These are phyloP conservation scores for Ophiodon elongatus DNA, from an alignment of 2,113 vertebrate genomes.

Conservation along the genomic window DNA sequence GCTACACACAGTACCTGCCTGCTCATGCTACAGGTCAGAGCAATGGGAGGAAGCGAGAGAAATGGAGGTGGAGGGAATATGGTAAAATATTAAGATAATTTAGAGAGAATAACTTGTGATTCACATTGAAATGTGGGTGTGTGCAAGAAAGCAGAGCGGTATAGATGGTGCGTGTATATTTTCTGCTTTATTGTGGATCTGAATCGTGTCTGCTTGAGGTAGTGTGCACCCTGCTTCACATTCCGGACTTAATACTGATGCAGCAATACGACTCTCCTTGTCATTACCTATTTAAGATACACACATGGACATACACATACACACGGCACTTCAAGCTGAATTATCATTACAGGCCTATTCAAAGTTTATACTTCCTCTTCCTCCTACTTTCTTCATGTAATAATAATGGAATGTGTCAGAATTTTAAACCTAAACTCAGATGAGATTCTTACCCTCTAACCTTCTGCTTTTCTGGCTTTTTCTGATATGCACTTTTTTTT, in stretches of 20 bases:
- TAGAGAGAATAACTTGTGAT: slow-evolving; percentile 6
- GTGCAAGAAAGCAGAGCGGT: not conserved
- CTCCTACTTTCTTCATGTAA: slow-evolving; percentile 33
- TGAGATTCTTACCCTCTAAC: not conserved
- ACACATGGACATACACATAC: not conserved
- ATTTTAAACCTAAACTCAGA: slow-evolving; percentile 22
- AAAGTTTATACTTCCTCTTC: slow-evolving; percentile 1
- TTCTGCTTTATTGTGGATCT: not conserved
- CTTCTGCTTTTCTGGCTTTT: not conserved
- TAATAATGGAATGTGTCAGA: slow-evolving; percentile 49
- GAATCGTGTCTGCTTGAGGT: not conserved
- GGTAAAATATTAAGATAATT: not conserved
- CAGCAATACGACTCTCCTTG: slow-evolving; percentile 9
- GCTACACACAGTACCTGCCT: not conserved
- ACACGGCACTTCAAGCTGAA: slow-evolving; percentile 35
- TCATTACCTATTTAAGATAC: slow-evolving; percentile 18
- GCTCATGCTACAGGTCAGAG: not conserved
- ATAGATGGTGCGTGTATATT: not conserved
- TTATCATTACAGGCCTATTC: slow-evolving; percentile 22
- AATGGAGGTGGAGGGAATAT: not conserved
- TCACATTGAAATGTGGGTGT: slow-evolving; percentile 9
- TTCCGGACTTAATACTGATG: slow-evolving; percentile 14
- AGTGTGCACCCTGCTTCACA: not conserved
- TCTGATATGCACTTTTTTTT: not conserved
- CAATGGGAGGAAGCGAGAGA: not conserved